Base-by-base conservation (phyloP, 64 coral and sea anemone species). In the Stylophora pistillata region DNA sequence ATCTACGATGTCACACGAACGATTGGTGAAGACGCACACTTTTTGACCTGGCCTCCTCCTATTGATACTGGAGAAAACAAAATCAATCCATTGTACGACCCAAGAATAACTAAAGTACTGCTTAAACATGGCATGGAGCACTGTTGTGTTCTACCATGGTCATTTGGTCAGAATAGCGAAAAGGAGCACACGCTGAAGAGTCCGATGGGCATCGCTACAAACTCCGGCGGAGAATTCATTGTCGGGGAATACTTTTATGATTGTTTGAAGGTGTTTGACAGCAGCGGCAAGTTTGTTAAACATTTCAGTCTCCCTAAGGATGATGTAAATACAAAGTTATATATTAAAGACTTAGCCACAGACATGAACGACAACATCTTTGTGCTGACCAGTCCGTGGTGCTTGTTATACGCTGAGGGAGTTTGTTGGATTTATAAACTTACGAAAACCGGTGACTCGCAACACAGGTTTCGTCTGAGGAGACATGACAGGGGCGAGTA, bases 121-220 rank as follows among this genome's bases (percentile, higher is more conserved):
- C 21, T 20, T 27, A 33, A 83, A 59, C 34, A 74, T 3, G 59
- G 41, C 54, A 63, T 84, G 89, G 89, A 85, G 56, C 89, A 64
- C 13, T 91, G 63, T 47, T 74, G 21, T 72, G 27, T 73, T 21
- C 13, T 7, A 11, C 23, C 77, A 7, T 73, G 1, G 10, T 82
- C 66, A 64, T 81, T 90, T 82, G 88, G 41, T 71, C 65, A 60
- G 88, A 65, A 90, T 55, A 77, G 76, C 17, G 66, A 81, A 16
- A 30, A 47, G 56, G 28, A 52, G 14, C 89, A 81, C 78, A 74
- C 61, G 52, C 69, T 90, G 25, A 34, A 16, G 15, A 0, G 28
- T 12, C 78, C 56, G 33, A 0, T 2, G 2, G 32, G 61, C 29
- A 90, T 90, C 28, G 68, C 88, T 72, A 74, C 88, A 41, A 89